Base-by-base conservation (phyloP, 2,888 invertebrate genomes). In the Ernsta delagoae region DNA sequence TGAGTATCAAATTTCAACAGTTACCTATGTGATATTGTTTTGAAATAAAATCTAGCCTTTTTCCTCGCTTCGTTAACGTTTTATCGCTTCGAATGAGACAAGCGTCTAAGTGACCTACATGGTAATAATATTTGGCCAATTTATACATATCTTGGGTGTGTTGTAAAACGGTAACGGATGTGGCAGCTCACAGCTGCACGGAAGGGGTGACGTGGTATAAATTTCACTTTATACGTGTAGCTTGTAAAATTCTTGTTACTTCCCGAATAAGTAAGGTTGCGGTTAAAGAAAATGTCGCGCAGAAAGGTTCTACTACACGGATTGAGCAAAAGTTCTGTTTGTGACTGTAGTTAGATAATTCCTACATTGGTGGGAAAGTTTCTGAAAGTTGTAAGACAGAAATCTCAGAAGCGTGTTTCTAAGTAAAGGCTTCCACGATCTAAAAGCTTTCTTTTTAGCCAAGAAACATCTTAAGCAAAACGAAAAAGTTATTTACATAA, bases 91-190 rank as follows among this genome's bases (percentile, higher is more conserved):
- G 48, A 48, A 12, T 48, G n/a, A 48, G 12, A 12, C 48, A 12
- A 5, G 48, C 5, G 48, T 48, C 12, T 12, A 4, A 48, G 48
- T 48, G 48, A 48, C 48, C 12, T 48, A 48, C 48, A 48, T 48
- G 1, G 48, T 48, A 48, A n/a, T 12, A 48, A 48, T 48, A 48
- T 48, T 48, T 48, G 48, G 48, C 48, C 48, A 48, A 48, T 48
- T 48, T 48, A 48, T 48, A 48, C 48, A 48, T 48, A 48, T 48
- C 48, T 48, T 48, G 48, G 12, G 12, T 12, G 48, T 48, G 48
- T 48, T 48, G 48, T 48, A 48, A 48, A 48, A 48, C 48, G 48
- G 48, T 48, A 48, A 48, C 48, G 48, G 48, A 48, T 48, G 48
- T 48, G 48, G 48, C 48, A 48, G 48, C 11, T 48, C 48, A 48